Evolutionary conservation across 2,888 invertebrate species (phyloP).

Genomic region (Imbricaverruca yamaguchii): DNA sequence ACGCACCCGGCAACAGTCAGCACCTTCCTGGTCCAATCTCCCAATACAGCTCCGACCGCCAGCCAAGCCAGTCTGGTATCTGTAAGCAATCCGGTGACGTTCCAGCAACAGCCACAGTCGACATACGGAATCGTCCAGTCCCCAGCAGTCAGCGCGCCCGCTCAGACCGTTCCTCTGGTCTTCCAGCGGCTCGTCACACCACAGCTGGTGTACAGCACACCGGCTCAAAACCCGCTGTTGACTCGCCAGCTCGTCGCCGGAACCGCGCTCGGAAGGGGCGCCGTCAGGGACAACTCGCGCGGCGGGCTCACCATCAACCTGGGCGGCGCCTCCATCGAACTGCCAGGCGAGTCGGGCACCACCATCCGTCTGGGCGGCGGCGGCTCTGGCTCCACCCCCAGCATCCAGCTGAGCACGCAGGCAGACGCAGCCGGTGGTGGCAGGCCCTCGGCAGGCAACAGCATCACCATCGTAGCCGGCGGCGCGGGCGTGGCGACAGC

Average conservation of each 20-base stretch:
- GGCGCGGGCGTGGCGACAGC: neutral
- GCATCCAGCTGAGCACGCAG: too few relatives aligned
- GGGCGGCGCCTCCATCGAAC: neutral
- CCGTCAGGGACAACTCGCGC: neutral
- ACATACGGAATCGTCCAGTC: neutral
- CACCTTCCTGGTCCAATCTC: neutral
- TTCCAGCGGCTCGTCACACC: neutral
- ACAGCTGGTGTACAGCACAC: neutral
- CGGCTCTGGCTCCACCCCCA: neutral
- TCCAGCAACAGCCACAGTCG: neutral
- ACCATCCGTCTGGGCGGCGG: neutral
- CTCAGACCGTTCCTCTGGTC: neutral
- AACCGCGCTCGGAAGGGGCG: neutral
- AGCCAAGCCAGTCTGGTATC: too few relatives aligned
- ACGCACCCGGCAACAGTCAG: neutral
- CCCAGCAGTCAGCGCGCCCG: neutral
- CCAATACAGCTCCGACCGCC: neutral
- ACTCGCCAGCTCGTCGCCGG: neutral
- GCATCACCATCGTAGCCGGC: neutral
- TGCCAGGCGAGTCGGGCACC: neutral
- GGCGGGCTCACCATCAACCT: neutral
- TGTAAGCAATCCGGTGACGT: too few relatives aligned
- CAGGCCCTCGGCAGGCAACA: neutral
- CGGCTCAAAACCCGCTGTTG: neutral
- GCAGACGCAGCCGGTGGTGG: neutral